Evolutionary conservation across 2,888 invertebrate genomes (phyloP), one percentile per base, ranked within the genome.

Genomic region (Parnassius smintheus): DNA sequence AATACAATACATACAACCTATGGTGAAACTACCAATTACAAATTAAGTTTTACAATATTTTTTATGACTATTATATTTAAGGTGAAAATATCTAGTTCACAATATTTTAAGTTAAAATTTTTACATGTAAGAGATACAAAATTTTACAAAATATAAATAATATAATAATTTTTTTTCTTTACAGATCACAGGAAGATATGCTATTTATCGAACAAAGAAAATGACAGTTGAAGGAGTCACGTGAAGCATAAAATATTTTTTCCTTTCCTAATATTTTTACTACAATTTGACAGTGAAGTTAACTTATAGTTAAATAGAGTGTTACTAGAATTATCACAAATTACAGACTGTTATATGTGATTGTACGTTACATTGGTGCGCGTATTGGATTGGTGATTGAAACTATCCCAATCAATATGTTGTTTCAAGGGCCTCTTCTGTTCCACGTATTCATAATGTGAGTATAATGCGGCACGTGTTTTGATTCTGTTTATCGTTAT

Each of bases 401-500:
- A 65, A 62, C 64, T 66, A 59, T 59, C 44, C 22, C 52, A 35
- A 65, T 66, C 77, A 80, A 71, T 75, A 85, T 82, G 83, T 70
- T 72, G 69, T 72, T 79, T 69, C 80, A 79, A 77, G 76, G 78
- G 74, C 75, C 77, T 69, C 75, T 82, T 63, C 72, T 82, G 72
- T 78, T 83, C 72, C 82, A 78, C 77, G 73, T 82, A 70, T 79
- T 80, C 64, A 77, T 82, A 70, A 82, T 86, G 90, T 89, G 66
- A 90, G 90, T 90, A 85, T 72, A 68, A 57, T 67, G 66, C 50
- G 65, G 63, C 71, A 71, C 69, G 66, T 74, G 70, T 62, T 61
- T 62, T 41, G 67, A 62, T 60, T 66, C 61, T 66, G 63, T 65
- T 63, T 64, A 64, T 55, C 63, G 63, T 64, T 64, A 63, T 55